phyloP scores from a whole-genome alignment of 2,888 invertebrate genomes.

The Plemyria rubiginata region DNA sequence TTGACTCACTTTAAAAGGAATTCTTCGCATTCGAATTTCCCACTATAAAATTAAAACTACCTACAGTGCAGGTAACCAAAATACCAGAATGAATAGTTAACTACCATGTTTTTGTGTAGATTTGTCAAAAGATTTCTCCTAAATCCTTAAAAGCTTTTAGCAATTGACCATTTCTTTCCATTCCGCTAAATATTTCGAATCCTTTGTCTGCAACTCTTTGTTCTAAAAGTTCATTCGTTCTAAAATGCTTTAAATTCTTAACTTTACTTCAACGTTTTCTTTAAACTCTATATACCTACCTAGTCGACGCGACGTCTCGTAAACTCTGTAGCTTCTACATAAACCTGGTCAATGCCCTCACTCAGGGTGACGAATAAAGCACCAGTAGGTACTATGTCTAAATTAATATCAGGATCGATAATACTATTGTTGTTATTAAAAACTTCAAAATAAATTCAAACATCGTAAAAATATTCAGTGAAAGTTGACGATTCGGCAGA shows the following conservation, averaged over 20 bases:
- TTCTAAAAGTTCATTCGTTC: slow-evolving; percentile 36
- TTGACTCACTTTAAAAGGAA: background rate
- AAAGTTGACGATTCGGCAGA: slow-evolving; percentile 42
- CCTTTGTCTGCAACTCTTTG: slow-evolving; percentile 38
- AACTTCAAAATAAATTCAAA: background rate
- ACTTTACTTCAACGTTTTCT: slow-evolving; percentile 45
- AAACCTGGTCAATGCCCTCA: slow-evolving; percentile 4
- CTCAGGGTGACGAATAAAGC: background rate
- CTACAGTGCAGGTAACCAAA: background rate
- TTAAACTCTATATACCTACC: slow-evolving; percentile 8
- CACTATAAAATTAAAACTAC: background rate
- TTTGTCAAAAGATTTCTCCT: slow-evolving; percentile 27
- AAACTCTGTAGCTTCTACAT: slow-evolving; percentile 28
- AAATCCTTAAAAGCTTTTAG: slow-evolving; percentile 15
- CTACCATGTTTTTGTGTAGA: slow-evolving; percentile 23
- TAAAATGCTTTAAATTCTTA: slow-evolving; percentile 30
- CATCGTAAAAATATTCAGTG: slow-evolving; percentile 32
- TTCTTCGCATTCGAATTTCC: background rate
- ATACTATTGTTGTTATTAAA: background rate
- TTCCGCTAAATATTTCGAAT: slow-evolving; percentile 27
- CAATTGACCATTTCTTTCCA: slow-evolving; percentile 20
- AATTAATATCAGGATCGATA: background rate
- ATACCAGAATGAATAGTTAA: background rate
- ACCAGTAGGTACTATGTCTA: background rate
- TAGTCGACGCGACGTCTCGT: slow-evolving; percentile 4